Evolutionary conservation across 2,888 invertebrate genomes (phyloP).

Genomic region (Xestia ashworthii): DNA sequence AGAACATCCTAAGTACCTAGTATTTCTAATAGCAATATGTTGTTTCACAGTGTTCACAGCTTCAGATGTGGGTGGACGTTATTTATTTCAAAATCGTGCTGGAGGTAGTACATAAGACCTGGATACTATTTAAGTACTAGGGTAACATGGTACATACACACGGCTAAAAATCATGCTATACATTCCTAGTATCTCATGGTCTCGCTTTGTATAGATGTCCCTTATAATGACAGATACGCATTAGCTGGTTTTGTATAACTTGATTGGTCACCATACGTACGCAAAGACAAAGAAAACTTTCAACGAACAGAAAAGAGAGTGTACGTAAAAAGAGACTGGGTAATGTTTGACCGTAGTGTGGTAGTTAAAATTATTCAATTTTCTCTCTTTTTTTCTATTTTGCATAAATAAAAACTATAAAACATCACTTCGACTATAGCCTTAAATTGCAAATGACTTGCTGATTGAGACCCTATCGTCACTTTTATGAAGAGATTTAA

Average conservation of each 20-base stretch:
- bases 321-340: background rate
- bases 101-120: background rate
- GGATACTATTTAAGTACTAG: background rate
- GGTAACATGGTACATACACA: background rate
- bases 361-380: background rate
- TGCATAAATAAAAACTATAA: background rate
- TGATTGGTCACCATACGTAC: no score
- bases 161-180: no score
- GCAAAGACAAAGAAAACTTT: no score
- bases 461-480: background rate
- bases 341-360: background rate
- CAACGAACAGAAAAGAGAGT: no score
- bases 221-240: no score
- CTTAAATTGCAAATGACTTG: background rate
- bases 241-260: no score
- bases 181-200: no score
- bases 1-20: slow-evolving; percentile 3
- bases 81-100: slow-evolving; percentile 1
- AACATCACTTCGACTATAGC: background rate
- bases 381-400: background rate
- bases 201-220: no score
- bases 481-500: background rate
- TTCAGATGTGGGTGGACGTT: background rate
- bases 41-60: background rate
- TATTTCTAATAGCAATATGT: slow-evolving; percentile 11